These are phyloP conservation scores for Lepidostoma basale DNA, from an alignment of 1,140 invertebrate species.

Conservation along the genomic window DNA sequence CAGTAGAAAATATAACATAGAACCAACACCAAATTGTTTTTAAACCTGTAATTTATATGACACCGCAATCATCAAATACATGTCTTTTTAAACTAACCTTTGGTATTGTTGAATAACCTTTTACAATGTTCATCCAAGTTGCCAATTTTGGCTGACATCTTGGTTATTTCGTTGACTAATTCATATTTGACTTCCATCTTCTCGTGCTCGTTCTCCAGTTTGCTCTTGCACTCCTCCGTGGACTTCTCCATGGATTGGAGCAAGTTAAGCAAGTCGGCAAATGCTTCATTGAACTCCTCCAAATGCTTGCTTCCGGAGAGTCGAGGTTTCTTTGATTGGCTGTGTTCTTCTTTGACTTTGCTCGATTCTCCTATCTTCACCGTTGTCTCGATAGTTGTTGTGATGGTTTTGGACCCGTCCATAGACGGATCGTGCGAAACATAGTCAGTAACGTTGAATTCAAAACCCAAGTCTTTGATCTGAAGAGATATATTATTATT, in stretches of 20 bases:
- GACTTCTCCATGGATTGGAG: slow-evolving; percentile 42
- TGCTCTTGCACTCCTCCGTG: slow-evolving; percentile 33
- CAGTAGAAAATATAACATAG: background rate
- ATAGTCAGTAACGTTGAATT: slow-evolving; percentile 60
- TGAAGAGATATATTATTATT: slow-evolving; percentile 47
- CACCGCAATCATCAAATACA: background rate
- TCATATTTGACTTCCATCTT: slow-evolving; percentile 39
- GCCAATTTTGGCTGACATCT: slow-evolving; percentile 35
- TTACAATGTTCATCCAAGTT: slow-evolving; percentile 35
- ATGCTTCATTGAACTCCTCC: slow-evolving; percentile 62
- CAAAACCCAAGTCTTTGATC: slow-evolving; percentile 69
- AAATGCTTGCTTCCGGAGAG: slow-evolving; percentile 52
- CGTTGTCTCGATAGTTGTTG: slow-evolving; percentile 58
- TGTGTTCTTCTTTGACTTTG: slow-evolving; percentile 47
- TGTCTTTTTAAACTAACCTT: slow-evolving; percentile 16
- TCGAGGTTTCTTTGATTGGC: slow-evolving; percentile 63
- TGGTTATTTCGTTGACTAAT: slow-evolving; percentile 34
- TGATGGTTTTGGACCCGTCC: slow-evolving; percentile 56
- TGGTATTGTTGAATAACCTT: slow-evolving; percentile 23
- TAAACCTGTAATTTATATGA: too few relatives aligned
- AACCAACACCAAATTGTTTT: too few relatives aligned
- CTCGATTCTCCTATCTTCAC: background rate
- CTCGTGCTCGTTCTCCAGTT: slow-evolving; percentile 31
- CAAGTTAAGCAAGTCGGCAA: slow-evolving; percentile 59
- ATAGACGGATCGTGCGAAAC: slow-evolving; percentile 50